These are phyloP conservation scores for Conus ventricosus DNA, from an alignment of 1,140 invertebrate species.

Conservation along the genomic window DNA sequence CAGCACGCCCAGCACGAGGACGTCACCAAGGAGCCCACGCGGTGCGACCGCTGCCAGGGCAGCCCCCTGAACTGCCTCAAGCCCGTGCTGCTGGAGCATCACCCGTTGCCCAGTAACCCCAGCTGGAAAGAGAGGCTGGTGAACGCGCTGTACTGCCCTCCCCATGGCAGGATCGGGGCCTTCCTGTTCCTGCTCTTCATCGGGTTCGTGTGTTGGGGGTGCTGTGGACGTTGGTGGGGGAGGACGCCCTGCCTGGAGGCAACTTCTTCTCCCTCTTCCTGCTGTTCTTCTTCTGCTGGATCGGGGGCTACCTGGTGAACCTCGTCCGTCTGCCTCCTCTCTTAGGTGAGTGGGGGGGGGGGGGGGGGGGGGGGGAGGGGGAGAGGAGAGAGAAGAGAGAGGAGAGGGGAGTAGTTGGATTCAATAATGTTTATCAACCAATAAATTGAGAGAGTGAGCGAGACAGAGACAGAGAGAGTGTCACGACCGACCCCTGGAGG, in stretches of 20 bases:
- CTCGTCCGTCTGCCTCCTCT: slow-evolving; percentile 88
- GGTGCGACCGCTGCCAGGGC: neutral
- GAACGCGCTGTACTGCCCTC: slow-evolving; percentile 69
- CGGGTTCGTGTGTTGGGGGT: slow-evolving; percentile 87
- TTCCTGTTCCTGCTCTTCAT: slow-evolving; percentile 69
- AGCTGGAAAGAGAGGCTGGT: slow-evolving; percentile 44
- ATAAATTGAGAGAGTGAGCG: no score
- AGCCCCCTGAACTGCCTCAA: neutral
- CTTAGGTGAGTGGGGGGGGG: slow-evolving; percentile 54
- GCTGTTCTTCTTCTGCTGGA: slow-evolving; percentile 82
- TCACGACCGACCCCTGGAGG: no score
- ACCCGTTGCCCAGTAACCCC: slow-evolving; percentile 58
- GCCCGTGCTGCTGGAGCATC: slow-evolving; percentile 23
- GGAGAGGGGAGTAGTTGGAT: no score
- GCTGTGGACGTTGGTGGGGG: slow-evolving; percentile 85
- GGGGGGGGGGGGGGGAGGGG: no score
- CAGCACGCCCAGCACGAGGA: neutral
- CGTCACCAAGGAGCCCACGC: neutral
- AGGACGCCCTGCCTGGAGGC: slow-evolving; percentile 85
- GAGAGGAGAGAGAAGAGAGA: no score
- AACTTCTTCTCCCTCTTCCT: slow-evolving; percentile 84
- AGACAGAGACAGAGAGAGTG: no score
- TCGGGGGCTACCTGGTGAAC: slow-evolving; percentile 87
- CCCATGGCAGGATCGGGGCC: slow-evolving; percentile 66
- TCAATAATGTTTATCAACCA: no score